A percentile compares a stretch with the other conserved stretches of the same genome.
Evolutionary conservation across 2,113 vertebrate species (phyloP).

Genomic region (Ptyas mucosa): DNA sequence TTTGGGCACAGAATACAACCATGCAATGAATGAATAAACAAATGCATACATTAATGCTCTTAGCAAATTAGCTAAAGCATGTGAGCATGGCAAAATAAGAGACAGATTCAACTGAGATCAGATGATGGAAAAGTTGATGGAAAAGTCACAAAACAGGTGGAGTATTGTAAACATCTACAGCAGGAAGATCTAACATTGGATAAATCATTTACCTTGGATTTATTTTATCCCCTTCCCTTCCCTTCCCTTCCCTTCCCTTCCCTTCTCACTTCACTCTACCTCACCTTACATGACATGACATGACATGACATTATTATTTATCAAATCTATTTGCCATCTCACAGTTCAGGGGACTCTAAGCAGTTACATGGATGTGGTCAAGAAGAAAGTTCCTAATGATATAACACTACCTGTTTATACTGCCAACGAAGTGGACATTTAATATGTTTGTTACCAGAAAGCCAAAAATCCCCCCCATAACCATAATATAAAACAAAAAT

Average conservation of each 20-base stretch:
- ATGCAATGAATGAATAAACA: neutral
- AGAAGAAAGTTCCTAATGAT: neutral
- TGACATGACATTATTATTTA: no score
- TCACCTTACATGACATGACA: no score
- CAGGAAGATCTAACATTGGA: neutral
- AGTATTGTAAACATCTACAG: neutral
- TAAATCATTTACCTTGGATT: neutral
- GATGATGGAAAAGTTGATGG: neutral
- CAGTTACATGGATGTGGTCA: neutral
- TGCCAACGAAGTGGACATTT: neutral
- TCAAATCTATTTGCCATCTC: no score
- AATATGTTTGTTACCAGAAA: neutral
- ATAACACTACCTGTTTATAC: neutral
- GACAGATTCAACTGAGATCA: neutral
- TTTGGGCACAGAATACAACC: neutral
- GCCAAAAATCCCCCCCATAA: neutral
- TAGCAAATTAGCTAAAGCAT: neutral
- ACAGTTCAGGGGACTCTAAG: no score
- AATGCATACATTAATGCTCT: neutral
- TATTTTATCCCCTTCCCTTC: neutral
- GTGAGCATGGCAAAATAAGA: neutral
- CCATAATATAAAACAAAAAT: neutral
- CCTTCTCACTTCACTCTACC: no score
- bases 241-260: no score
- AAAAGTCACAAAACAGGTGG: neutral